Base-by-base conservation (phyloP, 2,113 vertebrate genomes). In the Natator depressus region DNA sequence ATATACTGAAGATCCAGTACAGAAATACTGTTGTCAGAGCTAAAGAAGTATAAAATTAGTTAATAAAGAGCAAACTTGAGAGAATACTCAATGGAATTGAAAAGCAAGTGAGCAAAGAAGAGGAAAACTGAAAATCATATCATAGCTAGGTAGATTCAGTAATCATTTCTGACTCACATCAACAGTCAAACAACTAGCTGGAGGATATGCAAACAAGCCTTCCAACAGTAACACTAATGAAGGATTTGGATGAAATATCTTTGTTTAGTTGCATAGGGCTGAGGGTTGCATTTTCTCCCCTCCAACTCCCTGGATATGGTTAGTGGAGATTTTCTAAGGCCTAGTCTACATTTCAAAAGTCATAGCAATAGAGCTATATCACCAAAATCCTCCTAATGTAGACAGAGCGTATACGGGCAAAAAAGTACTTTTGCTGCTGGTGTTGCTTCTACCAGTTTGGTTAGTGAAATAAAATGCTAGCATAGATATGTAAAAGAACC, bases 101-200 rank as follows among this genome's bases (percentile, higher is more conserved):
- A 88, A 95, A 83, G 1, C 9, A 75, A 42, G 83, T 83, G 85
- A 29, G 20, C 0, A 78, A 35, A 85, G 35, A 89, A 87, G 83
- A 1, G 4, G 76, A 94, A 90, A 9, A 5, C 27, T 91, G 82
- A 89, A 89, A 89, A 16, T 7, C 35, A 62, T 38, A 20, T 87
- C 47, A 35, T 2, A 90, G 69, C 51, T 27, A 57, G 17, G 2
- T 29, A 94, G 51, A 72, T 86, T 92, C 87, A 93, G 1, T 13
- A 57, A 47, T 8, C 72, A 8, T 84, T 35, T 82, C 24, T 27
- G 57, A 5, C 6, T 81, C 83, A 35, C 59, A 62, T 31, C 27
- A 31, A 93, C 42, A 93, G 27, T 13, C n/a, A 85, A 93, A 78
- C 22, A 81, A 87, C 35, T 35, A 82, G 46, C 49, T 92, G 55